phyloP scores from a whole-genome alignment of 2,113 vertebrate genomes.

The Callopanchax toddi region DNA sequence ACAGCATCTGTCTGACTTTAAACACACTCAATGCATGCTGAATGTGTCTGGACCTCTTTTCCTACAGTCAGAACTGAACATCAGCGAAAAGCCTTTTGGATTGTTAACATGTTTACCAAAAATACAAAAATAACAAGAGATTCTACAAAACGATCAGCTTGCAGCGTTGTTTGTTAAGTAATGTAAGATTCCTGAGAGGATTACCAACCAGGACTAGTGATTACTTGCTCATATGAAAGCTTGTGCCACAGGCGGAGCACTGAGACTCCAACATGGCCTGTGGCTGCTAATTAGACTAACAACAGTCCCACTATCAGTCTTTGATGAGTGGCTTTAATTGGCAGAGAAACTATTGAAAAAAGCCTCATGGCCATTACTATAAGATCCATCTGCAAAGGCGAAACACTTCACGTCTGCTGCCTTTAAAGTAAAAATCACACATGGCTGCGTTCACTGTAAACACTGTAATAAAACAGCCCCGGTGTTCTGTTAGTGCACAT shows the following conservation, averaged over 20 bases:
- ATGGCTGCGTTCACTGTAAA: constrained; percentile 6
- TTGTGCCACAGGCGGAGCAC: constrained; percentile 25
- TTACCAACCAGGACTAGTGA: constrained; percentile 55
- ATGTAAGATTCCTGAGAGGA: constrained; percentile 46
- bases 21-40: background rate
- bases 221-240: constrained; percentile 59
- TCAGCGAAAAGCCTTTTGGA: background rate
- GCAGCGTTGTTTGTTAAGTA: constrained; percentile 19
- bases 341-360: constrained; percentile 49
- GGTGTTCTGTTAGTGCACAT: constrained; percentile 25
- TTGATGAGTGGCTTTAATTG: constrained; percentile 70
- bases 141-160: background rate
- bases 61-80: background rate
- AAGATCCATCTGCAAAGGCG: constrained; percentile 42
- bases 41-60: background rate
- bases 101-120: background rate
- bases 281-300: constrained; percentile 68
- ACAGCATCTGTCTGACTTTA: background rate
- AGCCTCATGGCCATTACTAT: constrained; percentile 36
- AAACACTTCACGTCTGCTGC: constrained; percentile 12
- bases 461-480: background rate
- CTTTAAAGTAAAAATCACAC: constrained; percentile 26
- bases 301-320: constrained; percentile 50
- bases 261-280: constrained; percentile 44
- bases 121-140: background rate